Percentiles rank a stretch among this genome's conserved stretches.
phyloP scores from a whole-genome alignment of 2,113 vertebrate genomes.

The Triplophysa rosa region DNA sequence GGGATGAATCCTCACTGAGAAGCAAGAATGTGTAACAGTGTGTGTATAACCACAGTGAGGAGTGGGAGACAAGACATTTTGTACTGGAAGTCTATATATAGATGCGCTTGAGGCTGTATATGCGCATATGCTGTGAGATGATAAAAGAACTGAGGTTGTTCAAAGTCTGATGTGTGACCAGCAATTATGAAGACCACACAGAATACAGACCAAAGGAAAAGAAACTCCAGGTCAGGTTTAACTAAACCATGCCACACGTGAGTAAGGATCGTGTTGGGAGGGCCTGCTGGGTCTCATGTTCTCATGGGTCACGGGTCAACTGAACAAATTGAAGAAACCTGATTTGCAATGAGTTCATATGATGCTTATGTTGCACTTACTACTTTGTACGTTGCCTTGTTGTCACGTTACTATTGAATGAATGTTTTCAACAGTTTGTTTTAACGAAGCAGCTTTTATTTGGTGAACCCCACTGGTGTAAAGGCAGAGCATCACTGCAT shows the following conservation, averaged over 20 bases:
- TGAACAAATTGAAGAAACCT: no score
- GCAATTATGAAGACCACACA: conserved; percentile 14
- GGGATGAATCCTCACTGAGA: background rate
- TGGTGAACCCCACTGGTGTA: no score
- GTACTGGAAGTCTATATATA: background rate
- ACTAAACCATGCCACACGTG: conserved; percentile 7
- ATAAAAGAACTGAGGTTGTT: background rate
- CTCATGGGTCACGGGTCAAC: background rate
- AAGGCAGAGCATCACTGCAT: no score
- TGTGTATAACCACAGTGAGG: conserved; percentile 6
- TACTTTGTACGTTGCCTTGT: no score
- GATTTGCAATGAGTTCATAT: no score
- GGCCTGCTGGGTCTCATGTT: no score
- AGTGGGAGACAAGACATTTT: background rate
- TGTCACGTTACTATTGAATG: no score
- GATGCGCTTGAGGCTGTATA: background rate
- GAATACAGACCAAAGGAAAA: conserved; percentile 15
- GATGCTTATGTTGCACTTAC: no score
- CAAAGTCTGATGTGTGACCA: background rate
- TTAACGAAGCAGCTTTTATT: no score
- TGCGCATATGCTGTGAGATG: background rate
- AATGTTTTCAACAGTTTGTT: no score
- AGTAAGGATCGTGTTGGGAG: background rate
- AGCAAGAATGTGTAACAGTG: conserved; percentile 1
- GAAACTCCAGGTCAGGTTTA: background rate